Evolutionary conservation across 2,113 vertebrate species (phyloP).

Genomic region (Callipepla squamata): DNA sequence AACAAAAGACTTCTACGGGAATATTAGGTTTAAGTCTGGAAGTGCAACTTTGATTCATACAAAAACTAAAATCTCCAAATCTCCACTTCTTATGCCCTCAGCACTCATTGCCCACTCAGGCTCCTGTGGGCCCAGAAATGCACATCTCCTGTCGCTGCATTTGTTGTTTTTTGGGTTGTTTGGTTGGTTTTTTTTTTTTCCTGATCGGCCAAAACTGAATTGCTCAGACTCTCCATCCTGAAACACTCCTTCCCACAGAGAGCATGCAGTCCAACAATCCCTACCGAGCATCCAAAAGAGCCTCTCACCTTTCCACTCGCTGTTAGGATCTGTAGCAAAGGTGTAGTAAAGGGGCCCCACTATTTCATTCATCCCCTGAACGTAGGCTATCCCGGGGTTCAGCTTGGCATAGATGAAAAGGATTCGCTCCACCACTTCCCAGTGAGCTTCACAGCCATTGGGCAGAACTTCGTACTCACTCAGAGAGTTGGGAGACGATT

Average conservation of each 20-base stretch:
- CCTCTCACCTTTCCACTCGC: slow-evolving; percentile 90
- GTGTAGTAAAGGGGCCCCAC: slow-evolving; percentile 98
- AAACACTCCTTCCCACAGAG: neutral
- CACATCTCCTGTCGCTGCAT: neutral
- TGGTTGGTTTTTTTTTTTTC: neutral
- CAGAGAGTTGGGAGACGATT: slow-evolving; percentile 81
- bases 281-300: neutral
- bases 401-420: slow-evolving; percentile 99
- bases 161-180: neutral
- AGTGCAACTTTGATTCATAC: neutral
- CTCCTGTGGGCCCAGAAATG: neutral
- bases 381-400: slow-evolving; percentile 96
- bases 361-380: slow-evolving; percentile 98
- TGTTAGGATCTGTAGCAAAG: slow-evolving; percentile 94
- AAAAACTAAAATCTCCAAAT: neutral
- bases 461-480: slow-evolving; percentile 91
- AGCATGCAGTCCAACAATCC: fast-evolving
- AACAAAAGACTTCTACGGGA: neutral
- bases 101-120: neutral
- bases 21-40: neutral
- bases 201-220: neutral
- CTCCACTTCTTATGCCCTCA: neutral
- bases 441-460: slow-evolving; percentile 93
- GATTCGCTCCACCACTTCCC: slow-evolving; percentile 98
- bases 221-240: neutral